phyloP scores from a whole-genome alignment of 2,888 invertebrate genomes.

The Baronia brevicornis region DNA sequence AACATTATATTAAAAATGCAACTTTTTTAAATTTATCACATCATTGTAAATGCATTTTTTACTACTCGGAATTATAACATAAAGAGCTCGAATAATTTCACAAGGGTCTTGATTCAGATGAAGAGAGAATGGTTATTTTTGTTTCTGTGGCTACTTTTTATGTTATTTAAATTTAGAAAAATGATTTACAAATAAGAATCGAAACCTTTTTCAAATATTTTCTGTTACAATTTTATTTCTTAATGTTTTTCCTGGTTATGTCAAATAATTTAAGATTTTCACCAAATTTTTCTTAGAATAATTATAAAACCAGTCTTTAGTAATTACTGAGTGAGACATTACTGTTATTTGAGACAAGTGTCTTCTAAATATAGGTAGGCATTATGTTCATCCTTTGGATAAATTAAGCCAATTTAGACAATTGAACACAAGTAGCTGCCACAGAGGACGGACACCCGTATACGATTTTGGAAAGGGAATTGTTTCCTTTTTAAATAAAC shows the following conservation, averaged over 20 bases:
- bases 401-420: slow-evolving; percentile 64
- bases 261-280: neutral
- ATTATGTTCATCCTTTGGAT: slow-evolving; percentile 35
- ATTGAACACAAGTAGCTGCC: slow-evolving; percentile 38
- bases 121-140: no score
- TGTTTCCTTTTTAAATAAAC: slow-evolving; percentile 10
- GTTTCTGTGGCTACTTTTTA: no score
- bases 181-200: no score
- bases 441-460: slow-evolving; percentile 10
- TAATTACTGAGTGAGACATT: slow-evolving; percentile 24
- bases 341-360: slow-evolving; percentile 36
- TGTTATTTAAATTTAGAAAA: no score
- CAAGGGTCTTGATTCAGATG: no score
- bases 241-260: neutral
- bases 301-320: slow-evolving; percentile 14
- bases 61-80: no score
- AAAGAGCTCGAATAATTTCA: no score
- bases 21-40: no score
- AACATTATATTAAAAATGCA: no score
- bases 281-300: slow-evolving; percentile 16
- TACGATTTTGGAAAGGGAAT: slow-evolving; percentile 12
- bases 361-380: slow-evolving; percentile 20
- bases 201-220: no score
- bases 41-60: no score
- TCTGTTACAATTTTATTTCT: neutral